These are phyloP conservation scores for Torymus texanus DNA, from an alignment of 2,888 invertebrate species.

Conservation along the genomic window DNA sequence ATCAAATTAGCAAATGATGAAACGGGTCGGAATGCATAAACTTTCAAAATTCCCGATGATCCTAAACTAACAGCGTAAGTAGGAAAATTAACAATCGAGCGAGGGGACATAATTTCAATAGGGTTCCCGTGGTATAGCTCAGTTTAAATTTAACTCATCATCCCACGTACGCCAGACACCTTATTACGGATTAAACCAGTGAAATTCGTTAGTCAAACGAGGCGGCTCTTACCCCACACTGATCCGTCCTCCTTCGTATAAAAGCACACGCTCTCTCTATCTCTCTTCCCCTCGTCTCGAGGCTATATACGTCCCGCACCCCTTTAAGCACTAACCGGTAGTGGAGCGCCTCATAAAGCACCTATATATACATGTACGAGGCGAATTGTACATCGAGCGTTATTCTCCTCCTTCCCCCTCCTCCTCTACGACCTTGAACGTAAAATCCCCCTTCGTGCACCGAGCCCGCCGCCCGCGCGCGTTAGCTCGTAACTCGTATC, in stretches of 20 bases:
- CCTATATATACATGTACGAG: neutral
- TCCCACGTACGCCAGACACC: neutral
- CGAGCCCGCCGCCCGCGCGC: neutral
- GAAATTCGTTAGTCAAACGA: conserved; percentile 7
- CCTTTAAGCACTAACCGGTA: conserved; percentile 7
- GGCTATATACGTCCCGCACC: neutral
- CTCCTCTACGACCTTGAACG: conserved; percentile 33
- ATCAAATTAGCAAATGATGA: no score
- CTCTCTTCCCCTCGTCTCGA: neutral
- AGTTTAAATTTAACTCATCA: no score
- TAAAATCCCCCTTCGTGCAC: conserved; percentile 12
- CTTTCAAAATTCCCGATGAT: no score
- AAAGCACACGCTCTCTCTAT: no score
- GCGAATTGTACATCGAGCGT: neutral
- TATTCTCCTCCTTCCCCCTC: neutral
- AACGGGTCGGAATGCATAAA: no score
- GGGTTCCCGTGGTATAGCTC: no score
- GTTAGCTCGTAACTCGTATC: conserved; percentile 40
- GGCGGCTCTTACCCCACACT: no score
- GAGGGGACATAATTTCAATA: no score
- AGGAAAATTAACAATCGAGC: no score
- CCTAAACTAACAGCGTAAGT: no score
- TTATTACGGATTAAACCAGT: neutral
- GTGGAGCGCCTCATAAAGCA: neutral
- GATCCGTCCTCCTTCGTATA: no score